These are phyloP conservation scores for Nephrotoma appendiculata DNA, from an alignment of 2,888 invertebrate genomes.

Conservation along the genomic window DNA sequence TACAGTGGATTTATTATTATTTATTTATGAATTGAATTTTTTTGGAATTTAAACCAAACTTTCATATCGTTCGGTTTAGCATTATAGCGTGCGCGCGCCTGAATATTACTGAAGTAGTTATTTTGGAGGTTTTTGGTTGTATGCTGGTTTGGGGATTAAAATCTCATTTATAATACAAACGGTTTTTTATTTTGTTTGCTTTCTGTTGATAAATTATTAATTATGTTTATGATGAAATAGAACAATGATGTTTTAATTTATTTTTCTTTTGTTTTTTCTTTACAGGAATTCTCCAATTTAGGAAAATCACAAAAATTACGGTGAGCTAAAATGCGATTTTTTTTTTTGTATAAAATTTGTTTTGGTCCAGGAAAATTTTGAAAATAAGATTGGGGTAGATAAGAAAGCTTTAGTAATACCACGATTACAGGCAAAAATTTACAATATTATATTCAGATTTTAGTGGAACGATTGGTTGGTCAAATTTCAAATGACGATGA, in stretches of 20 bases:
- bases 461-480: no score
- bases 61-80: neutral
- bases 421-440: no score
- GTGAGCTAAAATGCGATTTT: neutral
- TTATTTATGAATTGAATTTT: neutral
- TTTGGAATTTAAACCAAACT: neutral
- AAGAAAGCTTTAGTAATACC: no score
- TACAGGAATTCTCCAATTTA: neutral
- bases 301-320: neutral
- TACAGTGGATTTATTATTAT: neutral
- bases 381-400: no score
- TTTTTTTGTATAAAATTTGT: neutral
- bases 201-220: neutral
- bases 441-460: no score
- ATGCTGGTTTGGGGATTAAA: neutral
- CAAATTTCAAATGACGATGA: no score
- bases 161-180: neutral
- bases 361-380: neutral
- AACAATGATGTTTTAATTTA: neutral
- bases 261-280: neutral
- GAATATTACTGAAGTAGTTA: neutral
- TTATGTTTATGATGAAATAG: neutral
- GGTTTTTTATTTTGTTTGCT: no score
- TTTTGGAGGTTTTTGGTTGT: neutral
- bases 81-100: neutral